These are phyloP conservation scores for Drosophila repleta DNA, from an alignment of 1,140 invertebrate genomes.

Conservation along the genomic window DNA sequence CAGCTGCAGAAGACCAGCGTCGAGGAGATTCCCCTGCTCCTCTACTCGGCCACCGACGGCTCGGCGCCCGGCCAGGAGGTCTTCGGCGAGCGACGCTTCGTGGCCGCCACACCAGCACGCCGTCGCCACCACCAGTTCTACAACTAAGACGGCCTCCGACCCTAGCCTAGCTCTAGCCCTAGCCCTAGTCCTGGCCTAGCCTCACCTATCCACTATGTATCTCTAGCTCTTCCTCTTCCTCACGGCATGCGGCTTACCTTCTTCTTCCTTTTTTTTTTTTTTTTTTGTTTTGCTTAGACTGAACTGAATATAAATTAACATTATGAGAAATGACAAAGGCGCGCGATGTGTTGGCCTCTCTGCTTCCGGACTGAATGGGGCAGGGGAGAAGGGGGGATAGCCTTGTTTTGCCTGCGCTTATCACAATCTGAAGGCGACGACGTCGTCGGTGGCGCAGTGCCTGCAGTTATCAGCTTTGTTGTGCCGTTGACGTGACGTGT, in stretches of 20 bases:
- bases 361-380: conserved; percentile 28
- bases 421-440: conserved; percentile 38
- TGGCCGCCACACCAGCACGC: conserved; percentile 69
- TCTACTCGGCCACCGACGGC: conserved; percentile 74
- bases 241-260: conserved; percentile 52
- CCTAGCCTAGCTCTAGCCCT: too few species aligned
- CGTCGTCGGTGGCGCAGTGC: conserved; percentile 54
- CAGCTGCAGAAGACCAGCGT: conserved; percentile 69
- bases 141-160: conserved; percentile 30
- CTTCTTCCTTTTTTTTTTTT: conserved; percentile 29
- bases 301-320: conserved; percentile 82
- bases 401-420: conserved; percentile 29
- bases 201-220: conserved; percentile 4
- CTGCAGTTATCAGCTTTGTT: conserved; percentile 77
- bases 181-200: too few species aligned
- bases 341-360: conserved; percentile 43
- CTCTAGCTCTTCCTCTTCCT: conserved; percentile 25
- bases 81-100: conserved; percentile 57
- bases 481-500: conserved; percentile 78
- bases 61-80: conserved; percentile 25
- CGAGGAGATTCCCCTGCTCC: conserved; percentile 75
- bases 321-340: conserved; percentile 80
- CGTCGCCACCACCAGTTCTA: conserved; percentile 58
- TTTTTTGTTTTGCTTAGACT: conserved; percentile 62
- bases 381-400: background rate